Evolutionary conservation across 2,888 invertebrate species (phyloP).

Genomic region (Carterocephalus palaemon): DNA sequence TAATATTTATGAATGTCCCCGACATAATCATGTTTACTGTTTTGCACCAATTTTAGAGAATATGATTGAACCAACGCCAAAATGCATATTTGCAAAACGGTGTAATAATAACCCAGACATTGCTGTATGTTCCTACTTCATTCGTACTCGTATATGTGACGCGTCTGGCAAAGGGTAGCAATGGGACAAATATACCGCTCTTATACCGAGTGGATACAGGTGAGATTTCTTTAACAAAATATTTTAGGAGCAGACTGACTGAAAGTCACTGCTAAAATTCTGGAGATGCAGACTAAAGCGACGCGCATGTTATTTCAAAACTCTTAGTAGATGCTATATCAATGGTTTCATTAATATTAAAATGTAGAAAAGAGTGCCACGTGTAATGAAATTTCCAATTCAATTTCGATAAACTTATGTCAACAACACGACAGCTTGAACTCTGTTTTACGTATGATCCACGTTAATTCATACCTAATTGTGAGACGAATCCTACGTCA

Average conservation of each 20-base stretch:
- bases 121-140: constrained; percentile 41
- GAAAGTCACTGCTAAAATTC: constrained; percentile 5
- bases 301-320: too few relatives aligned
- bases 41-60: constrained; percentile 52
- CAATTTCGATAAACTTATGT: not conserved
- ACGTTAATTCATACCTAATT: not conserved
- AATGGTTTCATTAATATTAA: too few relatives aligned
- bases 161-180: constrained; percentile 26
- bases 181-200: constrained; percentile 10
- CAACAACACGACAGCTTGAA: too few relatives aligned
- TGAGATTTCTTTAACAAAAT: constrained; percentile 10
- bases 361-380: too few relatives aligned
- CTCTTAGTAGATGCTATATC: too few relatives aligned
- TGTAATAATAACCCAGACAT: constrained; percentile 62
- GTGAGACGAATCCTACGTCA: not conserved
- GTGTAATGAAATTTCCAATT: not conserved
- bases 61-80: constrained; percentile 65
- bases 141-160: constrained; percentile 9
- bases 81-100: constrained; percentile 68
- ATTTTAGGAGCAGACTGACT: constrained; percentile 10
- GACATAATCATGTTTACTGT: constrained; percentile 52
- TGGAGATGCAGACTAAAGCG: constrained; percentile 1
- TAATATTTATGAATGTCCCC: constrained; percentile 38
- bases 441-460: not conserved
- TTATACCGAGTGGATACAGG: constrained; percentile 10